Evolutionary conservation across 1,140 invertebrate genomes (phyloP).

Genomic region (Amphibalanus amphitrite): DNA sequence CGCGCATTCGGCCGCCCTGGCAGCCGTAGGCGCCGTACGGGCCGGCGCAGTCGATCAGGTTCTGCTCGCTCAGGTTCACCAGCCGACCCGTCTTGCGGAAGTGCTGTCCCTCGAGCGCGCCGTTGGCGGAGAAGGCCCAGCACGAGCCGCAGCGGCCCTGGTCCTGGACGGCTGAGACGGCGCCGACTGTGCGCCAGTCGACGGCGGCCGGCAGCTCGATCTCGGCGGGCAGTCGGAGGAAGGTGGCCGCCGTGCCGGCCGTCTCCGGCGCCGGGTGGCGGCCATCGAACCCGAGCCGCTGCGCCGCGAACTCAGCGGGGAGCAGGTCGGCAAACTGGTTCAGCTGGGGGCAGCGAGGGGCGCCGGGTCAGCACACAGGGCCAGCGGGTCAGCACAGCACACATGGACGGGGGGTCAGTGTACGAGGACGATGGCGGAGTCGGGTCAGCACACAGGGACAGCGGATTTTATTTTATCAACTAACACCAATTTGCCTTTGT

Average conservation of each 20-base stretch:
- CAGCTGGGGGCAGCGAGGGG: no score
- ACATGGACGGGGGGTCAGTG: no score
- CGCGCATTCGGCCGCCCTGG: conserved; percentile 85
- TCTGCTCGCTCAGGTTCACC: conserved; percentile 90
- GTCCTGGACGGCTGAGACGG: conserved; percentile 31
- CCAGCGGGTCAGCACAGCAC: no score
- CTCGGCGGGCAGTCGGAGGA: no score
- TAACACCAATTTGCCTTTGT: no score
- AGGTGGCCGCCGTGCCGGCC: background rate
- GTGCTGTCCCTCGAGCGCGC: no score
- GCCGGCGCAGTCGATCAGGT: conserved; percentile 82
- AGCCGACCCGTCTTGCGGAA: conserved; percentile 66
- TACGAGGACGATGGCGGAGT: no score
- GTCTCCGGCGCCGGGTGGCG: background rate
- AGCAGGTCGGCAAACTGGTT: conserved; percentile 77
- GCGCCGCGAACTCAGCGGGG: conserved; percentile 55
- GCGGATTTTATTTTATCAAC: no score
- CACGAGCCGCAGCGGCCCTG: no score
- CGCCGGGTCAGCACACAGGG: no score
- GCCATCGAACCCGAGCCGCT: conserved; percentile 48
- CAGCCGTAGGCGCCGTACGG: conserved; percentile 90
- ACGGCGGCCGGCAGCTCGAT: conserved; percentile 14
- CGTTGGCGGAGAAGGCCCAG: no score
- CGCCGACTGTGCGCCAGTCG: conserved; percentile 28
- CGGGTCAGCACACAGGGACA: no score